Evolutionary conservation across 2,113 vertebrate genomes (phyloP).

Genomic region (Pavo muticus): DNA sequence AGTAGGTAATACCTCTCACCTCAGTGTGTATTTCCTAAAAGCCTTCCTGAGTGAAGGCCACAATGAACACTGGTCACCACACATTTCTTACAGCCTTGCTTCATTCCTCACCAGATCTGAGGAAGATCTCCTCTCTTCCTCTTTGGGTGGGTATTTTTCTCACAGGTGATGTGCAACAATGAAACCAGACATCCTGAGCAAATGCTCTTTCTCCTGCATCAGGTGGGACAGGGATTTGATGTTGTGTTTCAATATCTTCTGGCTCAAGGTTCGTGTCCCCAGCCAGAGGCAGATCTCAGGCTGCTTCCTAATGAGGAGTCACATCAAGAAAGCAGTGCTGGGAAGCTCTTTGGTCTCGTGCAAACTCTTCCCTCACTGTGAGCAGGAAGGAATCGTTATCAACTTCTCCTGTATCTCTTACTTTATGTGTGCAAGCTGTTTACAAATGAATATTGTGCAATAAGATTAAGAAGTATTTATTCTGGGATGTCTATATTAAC

Average conservation of each 20-base stretch:
- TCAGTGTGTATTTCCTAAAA: rapidly evolving
- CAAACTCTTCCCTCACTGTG: background rate
- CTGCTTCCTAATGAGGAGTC: background rate
- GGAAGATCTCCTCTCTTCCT: background rate
- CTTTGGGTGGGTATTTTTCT: background rate
- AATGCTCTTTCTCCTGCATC: background rate
- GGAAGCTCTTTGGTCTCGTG: background rate
- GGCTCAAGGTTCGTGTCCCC: background rate
- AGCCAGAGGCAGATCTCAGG: background rate
- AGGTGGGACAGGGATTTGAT: background rate
- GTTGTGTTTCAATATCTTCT: background rate
- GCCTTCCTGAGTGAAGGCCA: background rate
- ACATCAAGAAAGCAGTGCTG: background rate
- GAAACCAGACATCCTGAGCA: background rate
- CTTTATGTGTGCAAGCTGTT: background rate
- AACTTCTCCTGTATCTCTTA: background rate
- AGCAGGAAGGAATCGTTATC: background rate
- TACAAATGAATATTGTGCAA: background rate
- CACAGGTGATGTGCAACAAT: background rate
- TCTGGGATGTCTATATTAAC: background rate
- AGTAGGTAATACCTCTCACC: background rate
- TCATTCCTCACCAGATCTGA: background rate
- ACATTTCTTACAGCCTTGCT: background rate
- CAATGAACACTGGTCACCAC: rapidly evolving
- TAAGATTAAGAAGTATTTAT: background rate